Conservation (phyloP, 2,888 invertebrate genomes). For the Noctua pronuba region DNA sequence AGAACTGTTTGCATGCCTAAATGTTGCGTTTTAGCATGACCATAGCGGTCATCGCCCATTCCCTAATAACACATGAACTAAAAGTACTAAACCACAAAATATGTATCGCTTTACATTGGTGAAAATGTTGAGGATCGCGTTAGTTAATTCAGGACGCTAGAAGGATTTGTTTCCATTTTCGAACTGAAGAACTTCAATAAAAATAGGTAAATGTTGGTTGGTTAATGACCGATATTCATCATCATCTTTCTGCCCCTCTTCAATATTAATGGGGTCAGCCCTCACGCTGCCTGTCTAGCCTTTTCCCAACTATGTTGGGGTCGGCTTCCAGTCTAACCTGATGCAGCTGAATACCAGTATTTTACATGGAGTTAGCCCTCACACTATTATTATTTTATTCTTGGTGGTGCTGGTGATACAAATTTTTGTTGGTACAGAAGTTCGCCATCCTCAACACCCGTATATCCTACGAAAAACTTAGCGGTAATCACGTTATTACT, state of each 20-base stretch:
- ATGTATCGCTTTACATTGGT: background rate
- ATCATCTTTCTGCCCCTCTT: background rate
- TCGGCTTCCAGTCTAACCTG: too few species aligned
- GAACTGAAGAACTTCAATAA: background rate
- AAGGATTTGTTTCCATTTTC: background rate
- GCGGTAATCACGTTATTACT: slow-evolving; percentile 67
- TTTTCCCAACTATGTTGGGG: too few species aligned
- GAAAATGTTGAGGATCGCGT: background rate
- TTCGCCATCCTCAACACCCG: slow-evolving; percentile 18
- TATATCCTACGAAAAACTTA: slow-evolving; percentile 60
- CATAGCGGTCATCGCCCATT: background rate
- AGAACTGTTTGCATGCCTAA: background rate
- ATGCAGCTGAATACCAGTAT: too few species aligned
- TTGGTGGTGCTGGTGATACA: background rate
- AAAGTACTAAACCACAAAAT: background rate
- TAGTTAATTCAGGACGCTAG: background rate
- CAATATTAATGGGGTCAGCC: background rate
- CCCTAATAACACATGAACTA: background rate
- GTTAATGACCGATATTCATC: background rate
- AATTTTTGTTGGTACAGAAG: background rate
- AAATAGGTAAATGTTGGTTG: too few species aligned
- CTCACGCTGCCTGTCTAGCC: too few species aligned
- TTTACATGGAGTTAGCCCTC: background rate
- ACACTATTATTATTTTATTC: background rate
- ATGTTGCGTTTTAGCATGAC: background rate